These are phyloP conservation scores for Thalassarche chlororhynchos DNA, from an alignment of 2,113 vertebrate species.

Conservation along the genomic window DNA sequence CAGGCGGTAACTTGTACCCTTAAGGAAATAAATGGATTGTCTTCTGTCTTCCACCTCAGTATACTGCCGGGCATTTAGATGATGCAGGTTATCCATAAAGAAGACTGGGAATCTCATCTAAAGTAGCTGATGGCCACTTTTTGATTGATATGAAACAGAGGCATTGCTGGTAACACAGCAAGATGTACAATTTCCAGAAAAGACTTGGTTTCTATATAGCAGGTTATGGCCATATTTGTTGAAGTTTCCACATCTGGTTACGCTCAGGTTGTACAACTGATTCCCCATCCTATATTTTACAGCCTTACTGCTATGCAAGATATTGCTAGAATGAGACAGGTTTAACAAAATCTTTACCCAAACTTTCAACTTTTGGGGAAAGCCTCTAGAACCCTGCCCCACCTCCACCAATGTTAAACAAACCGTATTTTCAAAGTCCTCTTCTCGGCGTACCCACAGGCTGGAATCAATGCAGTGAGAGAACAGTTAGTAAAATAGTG, in stretches of 20 bases:
- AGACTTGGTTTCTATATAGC: not conserved
- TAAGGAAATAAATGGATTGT: not conserved
- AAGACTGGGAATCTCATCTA: not conserved
- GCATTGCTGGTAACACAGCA: fast-evolving
- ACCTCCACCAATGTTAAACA: not conserved
- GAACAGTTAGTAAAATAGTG: not conserved
- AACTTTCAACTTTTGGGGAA: not conserved
- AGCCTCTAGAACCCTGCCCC: not conserved
- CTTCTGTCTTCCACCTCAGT: not conserved
- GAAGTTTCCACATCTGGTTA: no score
- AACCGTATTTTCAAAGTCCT: not conserved
- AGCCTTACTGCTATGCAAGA: not conserved
- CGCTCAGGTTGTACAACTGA: not conserved
- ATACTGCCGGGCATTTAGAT: not conserved
- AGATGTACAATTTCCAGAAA: not conserved
- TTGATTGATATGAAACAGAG: not conserved
- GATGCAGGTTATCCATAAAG: not conserved
- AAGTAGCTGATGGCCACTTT: not conserved
- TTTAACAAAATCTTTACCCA: not conserved
- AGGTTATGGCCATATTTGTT: no score
- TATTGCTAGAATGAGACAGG: not conserved
- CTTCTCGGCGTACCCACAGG: not conserved
- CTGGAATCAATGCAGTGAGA: not conserved
- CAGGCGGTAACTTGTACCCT: not conserved
- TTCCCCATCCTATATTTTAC: not conserved